Evolutionary conservation across 1,140 invertebrate species (phyloP), one percentile per base, ranked within the genome.

Genomic region (Sitophilus oryzae): DNA sequence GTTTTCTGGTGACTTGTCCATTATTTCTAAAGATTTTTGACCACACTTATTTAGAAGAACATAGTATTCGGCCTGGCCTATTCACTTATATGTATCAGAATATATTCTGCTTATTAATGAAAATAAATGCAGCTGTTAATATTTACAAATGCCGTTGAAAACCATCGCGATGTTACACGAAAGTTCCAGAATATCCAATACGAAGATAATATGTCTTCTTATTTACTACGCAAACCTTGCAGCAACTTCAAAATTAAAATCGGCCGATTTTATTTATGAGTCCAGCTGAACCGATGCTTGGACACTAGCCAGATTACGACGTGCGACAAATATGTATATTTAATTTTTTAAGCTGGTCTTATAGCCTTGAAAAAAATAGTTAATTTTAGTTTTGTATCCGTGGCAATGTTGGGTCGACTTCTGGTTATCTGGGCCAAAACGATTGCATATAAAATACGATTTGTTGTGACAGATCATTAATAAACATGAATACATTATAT

Each of bases 281-380:
- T 48, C 47, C 35, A 47, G 47, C 52, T 48, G 30, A 36, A 47
- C 34, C 45, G 42, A 50, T 45, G 44, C 45, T 22, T 64, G 62
- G 60, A 59, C 44, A 34, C n/a, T 44, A 60, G 62, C 62, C 62
- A 64, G 52, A 57, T n/a, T 59, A 52, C 38, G 23, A 41, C 3
- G 3, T 18, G 43, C 18, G 21, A 37, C 45, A 34, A 49, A 41
- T 50, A 43, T 49, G 45, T 54, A 22, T 47, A 36, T 44, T 18
- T 40, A n/a, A 54, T 59, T 59, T 59, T 44, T 42, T 43, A 51
- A 22, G 38, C 44, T 34, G 25, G 37, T 21, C 35, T 44, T 36
- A 38, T 23, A 18, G 51, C 16, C 38, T n/a, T 15, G 53, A 56
- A 56, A 54, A n/a, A 58, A 59, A 49, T 53, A 53, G 51, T 53